Percentiles rank a stretch among this genome's conserved stretches.
Evolutionary conservation across 2,113 vertebrate genomes (phyloP).

Genomic region (Pteronura brasiliensis): DNA sequence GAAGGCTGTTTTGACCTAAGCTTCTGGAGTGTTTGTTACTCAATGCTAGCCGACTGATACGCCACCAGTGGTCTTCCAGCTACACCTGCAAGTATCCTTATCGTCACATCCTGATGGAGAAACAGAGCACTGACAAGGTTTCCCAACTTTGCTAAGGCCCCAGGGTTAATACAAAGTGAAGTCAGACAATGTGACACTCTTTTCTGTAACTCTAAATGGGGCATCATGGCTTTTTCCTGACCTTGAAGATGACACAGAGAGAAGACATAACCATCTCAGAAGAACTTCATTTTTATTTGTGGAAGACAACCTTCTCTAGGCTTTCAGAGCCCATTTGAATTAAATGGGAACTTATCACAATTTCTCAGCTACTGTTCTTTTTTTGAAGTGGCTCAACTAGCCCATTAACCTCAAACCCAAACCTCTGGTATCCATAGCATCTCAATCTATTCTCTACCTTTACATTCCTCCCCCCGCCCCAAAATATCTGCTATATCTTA

Average conservation of each 20-base stretch:
- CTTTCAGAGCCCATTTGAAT: constrained; percentile 40
- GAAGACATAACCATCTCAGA: constrained; percentile 17
- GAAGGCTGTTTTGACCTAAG: neutral
- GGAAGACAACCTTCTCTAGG: constrained; percentile 14
- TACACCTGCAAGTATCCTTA: neutral
- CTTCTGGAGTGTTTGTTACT: neutral
- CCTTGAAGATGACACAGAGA: neutral
- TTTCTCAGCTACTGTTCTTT: neutral
- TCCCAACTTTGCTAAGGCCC: neutral
- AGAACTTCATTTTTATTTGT: constrained; percentile 32
- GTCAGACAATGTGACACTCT: neutral
- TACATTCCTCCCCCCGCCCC: neutral
- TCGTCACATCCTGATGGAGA: neutral
- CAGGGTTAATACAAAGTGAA: neutral
- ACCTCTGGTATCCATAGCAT: constrained; percentile 5
- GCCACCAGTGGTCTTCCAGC: neutral
- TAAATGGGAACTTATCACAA: constrained; percentile 47
- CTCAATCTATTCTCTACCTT: constrained; percentile 24
- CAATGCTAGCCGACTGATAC: neutral
- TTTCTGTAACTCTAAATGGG: neutral
- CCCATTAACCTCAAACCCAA: constrained; percentile 49
- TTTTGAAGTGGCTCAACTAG: constrained; percentile 14
- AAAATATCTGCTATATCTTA: constrained; percentile 3
- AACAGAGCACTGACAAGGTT: neutral
- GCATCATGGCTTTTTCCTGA: neutral